A percentile compares a stretch with the other conserved stretches of the same genome.
Evolutionary conservation across 2,113 vertebrate genomes (phyloP).

Genomic region (Orthonyx spaldingii): DNA sequence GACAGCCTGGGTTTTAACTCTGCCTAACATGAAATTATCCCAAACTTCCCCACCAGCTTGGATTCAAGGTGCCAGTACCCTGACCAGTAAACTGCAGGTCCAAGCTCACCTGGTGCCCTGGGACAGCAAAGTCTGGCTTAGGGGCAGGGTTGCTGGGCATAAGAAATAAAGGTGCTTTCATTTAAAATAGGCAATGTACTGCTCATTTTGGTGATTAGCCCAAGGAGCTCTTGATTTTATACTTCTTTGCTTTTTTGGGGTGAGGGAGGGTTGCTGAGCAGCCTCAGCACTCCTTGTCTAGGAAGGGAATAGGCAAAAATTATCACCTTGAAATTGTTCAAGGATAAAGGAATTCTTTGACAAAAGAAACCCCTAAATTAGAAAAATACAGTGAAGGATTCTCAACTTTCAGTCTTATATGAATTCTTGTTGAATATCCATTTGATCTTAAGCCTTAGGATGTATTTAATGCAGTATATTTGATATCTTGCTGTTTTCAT

Average conservation of each 20-base stretch:
- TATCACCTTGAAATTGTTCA: not conserved
- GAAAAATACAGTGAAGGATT: not conserved
- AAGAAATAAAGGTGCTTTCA: not conserved
- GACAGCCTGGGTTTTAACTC: not conserved
- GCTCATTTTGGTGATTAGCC: not conserved
- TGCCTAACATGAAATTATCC: constrained; percentile 17
- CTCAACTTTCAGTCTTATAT: not conserved
- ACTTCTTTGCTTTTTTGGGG: fast-evolving
- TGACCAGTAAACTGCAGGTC: not conserved
- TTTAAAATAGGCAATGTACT: fast-evolving
- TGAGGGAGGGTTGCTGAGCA: not conserved
- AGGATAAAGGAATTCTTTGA: not conserved
- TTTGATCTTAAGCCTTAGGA: not conserved
- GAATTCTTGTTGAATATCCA: not conserved
- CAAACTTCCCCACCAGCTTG: not conserved
- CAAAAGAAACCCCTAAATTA: not conserved
- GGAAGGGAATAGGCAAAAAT: not conserved
- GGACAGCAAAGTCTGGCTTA: not conserved
- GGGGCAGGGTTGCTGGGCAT: not conserved
- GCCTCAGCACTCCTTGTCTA: not conserved
- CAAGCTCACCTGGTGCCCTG: fast-evolving
- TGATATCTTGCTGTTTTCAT: not conserved
- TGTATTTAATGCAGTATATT: not conserved
- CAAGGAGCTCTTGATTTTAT: not conserved
- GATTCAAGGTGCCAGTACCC: not conserved